phyloP scores from a whole-genome alignment of 2,888 invertebrate species.

The Cephus pulcher region DNA sequence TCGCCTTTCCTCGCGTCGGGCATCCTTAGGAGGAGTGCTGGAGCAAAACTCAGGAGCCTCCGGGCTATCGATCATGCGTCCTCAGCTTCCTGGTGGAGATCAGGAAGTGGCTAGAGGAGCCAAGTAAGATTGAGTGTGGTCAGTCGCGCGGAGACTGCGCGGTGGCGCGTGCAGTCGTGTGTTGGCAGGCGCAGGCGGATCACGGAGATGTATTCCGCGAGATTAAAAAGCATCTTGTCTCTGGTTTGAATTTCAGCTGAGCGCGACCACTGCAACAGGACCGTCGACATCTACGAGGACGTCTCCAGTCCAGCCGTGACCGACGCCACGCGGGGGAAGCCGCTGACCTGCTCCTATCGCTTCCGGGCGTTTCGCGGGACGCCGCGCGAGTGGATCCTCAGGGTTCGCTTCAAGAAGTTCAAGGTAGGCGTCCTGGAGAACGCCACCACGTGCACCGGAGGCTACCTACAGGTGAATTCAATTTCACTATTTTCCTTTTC shows the following conservation, averaged over 20 bases:
- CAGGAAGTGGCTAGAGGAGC: no score
- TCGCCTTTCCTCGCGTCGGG: no score
- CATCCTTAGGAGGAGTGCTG: no score
- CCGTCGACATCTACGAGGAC: conserved; percentile 93
- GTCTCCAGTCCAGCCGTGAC: conserved; percentile 90
- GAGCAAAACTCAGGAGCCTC: no score
- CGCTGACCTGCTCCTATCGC: conserved; percentile 90
- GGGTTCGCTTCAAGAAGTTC: conserved; percentile 92
- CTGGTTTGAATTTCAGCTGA: conserved; percentile 65
- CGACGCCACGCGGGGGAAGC: conserved; percentile 83
- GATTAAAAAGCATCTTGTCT: not conserved
- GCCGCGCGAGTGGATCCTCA: conserved; percentile 89
- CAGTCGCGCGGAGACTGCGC: no score
- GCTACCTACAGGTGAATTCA: conserved; percentile 83
- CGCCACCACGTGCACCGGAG: conserved; percentile 88
- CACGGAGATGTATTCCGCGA: no score
- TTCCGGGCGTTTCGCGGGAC: conserved; percentile 89
- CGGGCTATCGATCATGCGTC: no score
- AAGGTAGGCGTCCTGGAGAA: conserved; percentile 90
- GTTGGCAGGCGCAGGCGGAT: no score
- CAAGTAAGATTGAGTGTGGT: no score
- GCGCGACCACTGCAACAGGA: conserved; percentile 92
- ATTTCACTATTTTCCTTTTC: not conserved
- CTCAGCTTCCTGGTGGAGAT: no score
- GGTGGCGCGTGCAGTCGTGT: no score